A percentile compares a stretch with the other conserved stretches of the same genome.
Conservation (phyloP, 2,888 invertebrate species). For the Dryomyza anilis region DNA sequence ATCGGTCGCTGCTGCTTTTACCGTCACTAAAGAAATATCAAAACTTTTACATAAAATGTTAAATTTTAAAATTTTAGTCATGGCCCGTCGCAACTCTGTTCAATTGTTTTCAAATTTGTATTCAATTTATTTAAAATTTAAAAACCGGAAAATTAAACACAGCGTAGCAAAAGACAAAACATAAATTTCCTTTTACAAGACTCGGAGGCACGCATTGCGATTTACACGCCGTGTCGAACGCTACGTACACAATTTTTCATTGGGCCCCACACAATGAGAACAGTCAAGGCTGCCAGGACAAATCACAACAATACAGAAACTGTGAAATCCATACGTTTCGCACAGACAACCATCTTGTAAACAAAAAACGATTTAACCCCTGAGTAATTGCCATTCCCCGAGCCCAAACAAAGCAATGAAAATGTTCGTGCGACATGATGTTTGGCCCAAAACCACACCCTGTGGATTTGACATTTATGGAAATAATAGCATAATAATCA, state of each 20-base stretch:
- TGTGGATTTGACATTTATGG: constrained; percentile 29
- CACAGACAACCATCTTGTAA: constrained; percentile 22
- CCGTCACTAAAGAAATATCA: no score
- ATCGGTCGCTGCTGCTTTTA: no score
- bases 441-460: constrained; percentile 28
- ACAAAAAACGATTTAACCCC: constrained; percentile 30
- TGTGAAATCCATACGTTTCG: constrained; percentile 23
- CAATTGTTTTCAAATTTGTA: constrained; percentile 22
- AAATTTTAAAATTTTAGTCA: no score
- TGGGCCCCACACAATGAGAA: constrained; percentile 8
- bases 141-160: constrained; percentile 31
- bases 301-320: constrained; percentile 21
- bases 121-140: constrained; percentile 30
- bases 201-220: not conserved
- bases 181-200: constrained; percentile 44
- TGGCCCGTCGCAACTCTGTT: no score
- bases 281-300: not conserved
- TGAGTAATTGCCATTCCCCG: constrained; percentile 18
- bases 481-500: constrained; percentile 36
- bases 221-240: constrained; percentile 21
- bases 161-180: constrained; percentile 39
- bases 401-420: not conserved
- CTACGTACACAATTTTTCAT: constrained; percentile 26
- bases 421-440: constrained; percentile 5
- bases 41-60: no score